Evolutionary conservation across 2,888 invertebrate species (phyloP).

Genomic region (Fabriciana adippe): DNA sequence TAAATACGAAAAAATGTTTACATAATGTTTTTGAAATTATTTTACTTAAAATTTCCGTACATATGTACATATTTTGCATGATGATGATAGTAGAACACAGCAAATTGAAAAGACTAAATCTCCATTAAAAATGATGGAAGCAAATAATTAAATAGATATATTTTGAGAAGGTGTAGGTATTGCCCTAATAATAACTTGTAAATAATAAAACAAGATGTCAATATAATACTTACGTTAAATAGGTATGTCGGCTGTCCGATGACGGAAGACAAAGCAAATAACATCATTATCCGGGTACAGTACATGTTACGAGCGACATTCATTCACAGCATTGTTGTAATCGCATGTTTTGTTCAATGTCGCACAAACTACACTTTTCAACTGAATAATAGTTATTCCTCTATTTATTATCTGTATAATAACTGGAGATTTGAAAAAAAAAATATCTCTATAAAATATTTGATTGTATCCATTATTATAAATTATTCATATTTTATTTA

Average conservation of each 20-base stretch:
- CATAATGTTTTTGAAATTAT: too few species aligned
- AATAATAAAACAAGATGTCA: slow-evolving; percentile 36
- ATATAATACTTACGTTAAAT: slow-evolving; percentile 37
- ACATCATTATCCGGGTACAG: slow-evolving; percentile 70
- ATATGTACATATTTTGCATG: too few species aligned
- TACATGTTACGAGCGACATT: slow-evolving; percentile 57
- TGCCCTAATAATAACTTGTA: background rate
- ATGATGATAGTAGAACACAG: too few species aligned
- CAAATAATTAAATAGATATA: too few species aligned
- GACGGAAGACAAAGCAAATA: slow-evolving; percentile 74
- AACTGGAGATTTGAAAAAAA: slow-evolving; percentile 13
- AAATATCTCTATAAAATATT: background rate
- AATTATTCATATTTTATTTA: background rate
- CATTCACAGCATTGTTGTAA: slow-evolving; percentile 70
- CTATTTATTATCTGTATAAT: slow-evolving; percentile 41
- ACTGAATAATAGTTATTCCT: slow-evolving; percentile 39
- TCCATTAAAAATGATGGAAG: too few species aligned
- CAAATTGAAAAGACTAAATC: too few species aligned
- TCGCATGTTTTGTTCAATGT: slow-evolving; percentile 72
- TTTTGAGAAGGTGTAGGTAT: too few species aligned
- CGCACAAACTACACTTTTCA: slow-evolving; percentile 57
- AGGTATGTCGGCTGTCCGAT: slow-evolving; percentile 53
- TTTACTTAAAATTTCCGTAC: too few species aligned
- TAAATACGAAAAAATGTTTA: background rate
- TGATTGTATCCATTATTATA: background rate